These are phyloP conservation scores for Pseudomyrmex flavicornis DNA, from an alignment of 1,140 invertebrate species.

Conservation along the genomic window DNA sequence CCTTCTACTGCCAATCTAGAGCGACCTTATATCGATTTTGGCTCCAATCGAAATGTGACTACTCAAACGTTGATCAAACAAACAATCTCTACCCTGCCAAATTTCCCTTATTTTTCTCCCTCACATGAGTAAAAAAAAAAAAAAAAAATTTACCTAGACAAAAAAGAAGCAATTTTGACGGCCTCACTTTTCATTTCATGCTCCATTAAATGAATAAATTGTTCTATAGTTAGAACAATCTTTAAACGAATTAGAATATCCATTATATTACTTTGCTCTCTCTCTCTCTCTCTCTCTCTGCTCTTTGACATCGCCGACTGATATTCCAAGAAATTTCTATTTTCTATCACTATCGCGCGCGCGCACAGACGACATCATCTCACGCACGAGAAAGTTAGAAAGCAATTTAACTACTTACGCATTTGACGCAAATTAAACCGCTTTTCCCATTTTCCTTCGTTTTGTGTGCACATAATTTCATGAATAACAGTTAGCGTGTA, in stretches of 20 bases:
- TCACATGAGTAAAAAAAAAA: neutral
- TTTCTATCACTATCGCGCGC: slow-evolving; percentile 7
- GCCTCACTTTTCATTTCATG: neutral
- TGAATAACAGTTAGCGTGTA: slow-evolving; percentile 5
- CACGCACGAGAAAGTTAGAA: slow-evolving; percentile 29
- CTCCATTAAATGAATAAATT: neutral
- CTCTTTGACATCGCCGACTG: neutral
- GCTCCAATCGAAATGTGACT: slow-evolving; percentile 45
- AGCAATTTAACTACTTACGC: slow-evolving; percentile 49
- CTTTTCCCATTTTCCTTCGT: slow-evolving; percentile 36
- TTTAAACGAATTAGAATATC: slow-evolving; percentile 30
- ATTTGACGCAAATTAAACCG: slow-evolving; percentile 25
- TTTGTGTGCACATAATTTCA: slow-evolving; percentile 29
- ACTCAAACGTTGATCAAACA: slow-evolving; percentile 16
- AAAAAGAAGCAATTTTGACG: slow-evolving; percentile 15
- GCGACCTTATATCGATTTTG: slow-evolving; percentile 66
- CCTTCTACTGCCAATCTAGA: slow-evolving; percentile 43
- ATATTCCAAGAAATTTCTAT: slow-evolving; percentile 24
- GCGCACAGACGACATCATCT: too few relatives aligned
- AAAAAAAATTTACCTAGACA: neutral
- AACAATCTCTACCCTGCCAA: slow-evolving; percentile 52
- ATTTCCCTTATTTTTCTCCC: slow-evolving; percentile 30
- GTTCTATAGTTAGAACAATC: slow-evolving; percentile 1
- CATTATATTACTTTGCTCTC: slow-evolving; percentile 22
- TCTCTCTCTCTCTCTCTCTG: neutral